Base-by-base conservation (phyloP, 2,797 vertebrate genomes). In the Oceanodroma leucorhoa region DNA sequence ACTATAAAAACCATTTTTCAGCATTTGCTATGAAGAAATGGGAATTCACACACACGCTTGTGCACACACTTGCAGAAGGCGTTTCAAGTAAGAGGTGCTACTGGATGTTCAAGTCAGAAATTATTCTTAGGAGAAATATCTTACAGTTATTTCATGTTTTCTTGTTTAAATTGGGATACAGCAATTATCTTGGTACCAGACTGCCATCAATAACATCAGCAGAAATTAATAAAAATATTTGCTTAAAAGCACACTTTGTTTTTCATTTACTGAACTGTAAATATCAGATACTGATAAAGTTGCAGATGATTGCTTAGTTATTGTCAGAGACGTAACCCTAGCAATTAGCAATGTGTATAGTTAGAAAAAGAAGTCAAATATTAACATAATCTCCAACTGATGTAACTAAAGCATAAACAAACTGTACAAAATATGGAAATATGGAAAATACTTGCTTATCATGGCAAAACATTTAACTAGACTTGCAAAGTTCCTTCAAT, bases 191-290 rank as follows among this genome's bases (percentile, higher is more conserved):
- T 15, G 34, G 61, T 71, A 40, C 51, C 55, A 61, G 46, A 34
- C 34, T 87, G 22, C 24, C 23, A 70, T 8, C 11, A 50, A 34
- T 55, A 92, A 78, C 9, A n/a, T 60, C 27, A 77, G 54, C 46
- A 80, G 24, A 83, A 83, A 77, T 86, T 76, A 89, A 83, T 48
- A 55, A 45, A 85, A 95, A 55, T 90, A 90, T 90, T 87, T 89
- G 70, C 66, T 66, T 91, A 85, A 83, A 66, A 72, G 41, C 22
- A 61, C 2, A 3, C 38, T 87, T 83, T 65, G 80, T 67, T 91
- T 89, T 91, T 87, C 55, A 34, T 87, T 87, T 72, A 61, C 27
- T 62, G 70, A 87, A 81, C 84, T 55, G 81, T 89, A 94, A 92
- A 89, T 71, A 93, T 46, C 70, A 62, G 57, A 48, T 22, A 41